These are phyloP conservation scores for Astyanax mexicanus DNA, from an alignment of 2,797 vertebrate species.

Conservation along the genomic window DNA sequence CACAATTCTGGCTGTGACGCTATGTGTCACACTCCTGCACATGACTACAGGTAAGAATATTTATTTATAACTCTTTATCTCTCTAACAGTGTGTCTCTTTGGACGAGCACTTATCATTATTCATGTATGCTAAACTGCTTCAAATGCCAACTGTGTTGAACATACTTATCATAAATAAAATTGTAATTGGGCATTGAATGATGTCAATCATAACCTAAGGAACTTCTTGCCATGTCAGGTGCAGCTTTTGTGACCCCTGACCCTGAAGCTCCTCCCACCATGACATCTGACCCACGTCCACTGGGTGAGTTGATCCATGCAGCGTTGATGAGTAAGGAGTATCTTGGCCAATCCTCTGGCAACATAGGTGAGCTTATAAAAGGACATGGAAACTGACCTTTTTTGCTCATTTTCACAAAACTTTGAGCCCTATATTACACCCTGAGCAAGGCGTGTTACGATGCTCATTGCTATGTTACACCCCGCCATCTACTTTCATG, in stretches of 20 bases:
- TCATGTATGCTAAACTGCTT: conserved; percentile 26
- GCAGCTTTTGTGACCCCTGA: conserved; percentile 75
- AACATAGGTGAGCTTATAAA: conserved; percentile 63
- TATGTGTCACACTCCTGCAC: conserved; percentile 75
- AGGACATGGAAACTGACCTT: conserved; percentile 15
- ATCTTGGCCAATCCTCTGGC: conserved; percentile 71
- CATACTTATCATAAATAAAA: not conserved
- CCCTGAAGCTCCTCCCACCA: conserved; percentile 69
- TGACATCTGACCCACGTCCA: conserved; percentile 71
- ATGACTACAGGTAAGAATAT: conserved; percentile 75
- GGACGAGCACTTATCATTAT: not conserved
- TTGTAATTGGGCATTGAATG: not conserved
- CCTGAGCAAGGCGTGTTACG: too few relatives aligned
- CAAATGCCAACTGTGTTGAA: not conserved
- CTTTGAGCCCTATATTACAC: too few relatives aligned
- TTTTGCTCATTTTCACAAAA: not conserved
- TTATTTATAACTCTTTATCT: conserved; percentile 30
- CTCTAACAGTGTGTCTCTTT: not conserved
- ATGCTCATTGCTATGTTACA: too few relatives aligned
- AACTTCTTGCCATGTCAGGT: conserved; percentile 62
- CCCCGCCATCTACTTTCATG: too few relatives aligned
- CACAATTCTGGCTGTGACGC: conserved; percentile 70
- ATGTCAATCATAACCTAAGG: conserved; percentile 3
- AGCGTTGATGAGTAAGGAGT: conserved; percentile 84
- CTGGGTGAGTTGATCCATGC: conserved; percentile 78